phyloP scores from a whole-genome alignment of 2,888 invertebrate species.

The Apodemia mormo region DNA sequence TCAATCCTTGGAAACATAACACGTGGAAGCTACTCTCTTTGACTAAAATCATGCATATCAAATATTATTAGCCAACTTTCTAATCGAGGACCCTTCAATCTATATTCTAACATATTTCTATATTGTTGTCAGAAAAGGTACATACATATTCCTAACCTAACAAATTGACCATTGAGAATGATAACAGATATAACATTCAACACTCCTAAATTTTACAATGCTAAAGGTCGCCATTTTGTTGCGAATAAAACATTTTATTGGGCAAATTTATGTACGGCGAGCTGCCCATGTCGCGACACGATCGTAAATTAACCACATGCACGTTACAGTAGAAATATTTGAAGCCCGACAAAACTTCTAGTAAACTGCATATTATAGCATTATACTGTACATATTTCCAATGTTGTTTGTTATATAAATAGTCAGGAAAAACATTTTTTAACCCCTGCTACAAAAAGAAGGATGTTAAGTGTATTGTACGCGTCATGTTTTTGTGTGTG shows the following conservation, averaged over 20 bases:
- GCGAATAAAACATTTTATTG: constrained; percentile 16
- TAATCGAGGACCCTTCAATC: too few species aligned
- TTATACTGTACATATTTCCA: too few species aligned
- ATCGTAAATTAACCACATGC: constrained; percentile 12
- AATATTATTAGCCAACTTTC: too few species aligned
- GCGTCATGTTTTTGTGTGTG: too few species aligned
- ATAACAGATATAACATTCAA: not conserved
- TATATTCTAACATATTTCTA: too few species aligned
- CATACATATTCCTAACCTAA: not conserved
- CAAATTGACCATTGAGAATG: not conserved
- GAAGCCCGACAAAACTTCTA: not conserved
- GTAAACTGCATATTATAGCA: not conserved
- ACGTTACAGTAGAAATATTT: not conserved
- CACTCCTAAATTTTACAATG: not conserved
- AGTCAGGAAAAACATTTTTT: too few species aligned
- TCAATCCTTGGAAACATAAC: too few species aligned
- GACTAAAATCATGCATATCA: too few species aligned
- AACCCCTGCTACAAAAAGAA: too few species aligned
- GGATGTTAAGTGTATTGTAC: too few species aligned
- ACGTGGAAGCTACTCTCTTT: too few species aligned
- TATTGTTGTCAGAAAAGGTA: not conserved
- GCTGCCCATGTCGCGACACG: not conserved
- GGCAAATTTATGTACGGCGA: not conserved
- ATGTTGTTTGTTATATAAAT: too few species aligned
- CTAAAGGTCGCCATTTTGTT: constrained; percentile 3